Percentiles rank a stretch among this genome's conserved stretches.
Conservation (phyloP, 2,113 vertebrate species). For the Callochromis pleurospilus region DNA sequence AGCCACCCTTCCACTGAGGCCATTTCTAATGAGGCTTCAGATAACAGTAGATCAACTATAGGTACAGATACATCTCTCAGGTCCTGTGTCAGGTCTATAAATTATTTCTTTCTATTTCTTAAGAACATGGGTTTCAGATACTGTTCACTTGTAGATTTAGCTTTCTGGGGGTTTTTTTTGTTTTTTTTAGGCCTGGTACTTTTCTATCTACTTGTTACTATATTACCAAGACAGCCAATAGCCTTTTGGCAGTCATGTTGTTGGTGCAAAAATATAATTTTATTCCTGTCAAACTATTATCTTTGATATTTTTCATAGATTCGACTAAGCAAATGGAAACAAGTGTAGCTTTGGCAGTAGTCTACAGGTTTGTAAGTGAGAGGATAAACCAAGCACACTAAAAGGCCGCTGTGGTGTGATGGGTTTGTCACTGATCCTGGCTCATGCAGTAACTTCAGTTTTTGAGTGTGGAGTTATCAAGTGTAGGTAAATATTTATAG, state of each 20-base stretch:
- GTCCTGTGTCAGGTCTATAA: background rate
- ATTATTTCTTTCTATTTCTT: background rate
- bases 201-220: background rate
- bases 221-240: background rate
- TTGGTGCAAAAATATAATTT: background rate
- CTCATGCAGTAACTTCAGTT: background rate
- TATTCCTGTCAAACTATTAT: background rate
- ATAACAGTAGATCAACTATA: background rate
- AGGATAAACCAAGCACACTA: background rate
- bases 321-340: background rate
- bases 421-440: background rate
- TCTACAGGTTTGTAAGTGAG: background rate
- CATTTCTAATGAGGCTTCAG: background rate
- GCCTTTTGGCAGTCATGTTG: background rate
- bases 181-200: background rate
- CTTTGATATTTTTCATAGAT: background rate
- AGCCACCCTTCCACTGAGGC: background rate
- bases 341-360: background rate
- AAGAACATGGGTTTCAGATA: background rate
- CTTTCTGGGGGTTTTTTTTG: accelerated
- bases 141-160: background rate
- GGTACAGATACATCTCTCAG: background rate
- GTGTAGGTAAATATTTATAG: background rate
- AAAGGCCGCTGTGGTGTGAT: background rate
- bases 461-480: background rate